Conservation (phyloP, 1,140 invertebrate genomes). For the Drosophila malerkotliana region DNA sequence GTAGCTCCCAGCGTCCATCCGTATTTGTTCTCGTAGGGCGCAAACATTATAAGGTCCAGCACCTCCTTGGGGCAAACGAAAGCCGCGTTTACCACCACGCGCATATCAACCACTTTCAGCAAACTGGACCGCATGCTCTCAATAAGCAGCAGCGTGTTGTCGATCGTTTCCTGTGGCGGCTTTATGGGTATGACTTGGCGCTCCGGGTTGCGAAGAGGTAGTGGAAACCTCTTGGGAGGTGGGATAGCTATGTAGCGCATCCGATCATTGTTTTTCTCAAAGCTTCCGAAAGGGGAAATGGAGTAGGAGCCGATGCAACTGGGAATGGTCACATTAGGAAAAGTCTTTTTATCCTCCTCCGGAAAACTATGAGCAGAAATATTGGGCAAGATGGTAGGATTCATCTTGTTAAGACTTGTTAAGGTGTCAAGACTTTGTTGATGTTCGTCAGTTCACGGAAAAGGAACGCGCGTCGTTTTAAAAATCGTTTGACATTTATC, state of each 20-base stretch:
- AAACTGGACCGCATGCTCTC: background rate
- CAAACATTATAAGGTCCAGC: conserved; percentile 48
- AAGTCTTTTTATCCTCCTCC: conserved; percentile 3
- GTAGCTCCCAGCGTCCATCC: conserved; percentile 48
- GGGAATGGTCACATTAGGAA: conserved; percentile 32
- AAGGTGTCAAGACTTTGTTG: background rate
- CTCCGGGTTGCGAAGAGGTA: conserved; percentile 10
- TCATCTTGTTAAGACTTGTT: background rate
- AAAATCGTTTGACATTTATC: background rate
- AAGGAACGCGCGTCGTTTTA: background rate
- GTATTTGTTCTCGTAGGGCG: conserved; percentile 46
- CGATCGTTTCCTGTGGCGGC: conserved; percentile 4
- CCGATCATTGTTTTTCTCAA: conserved; percentile 10
- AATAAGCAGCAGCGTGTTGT: conserved; percentile 50
- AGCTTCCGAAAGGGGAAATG: conserved; percentile 31
- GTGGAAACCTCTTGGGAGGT: background rate
- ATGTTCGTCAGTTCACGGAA: background rate
- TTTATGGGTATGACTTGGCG: background rate
- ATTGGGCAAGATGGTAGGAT: background rate
- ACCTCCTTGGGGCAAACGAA: conserved; percentile 52
- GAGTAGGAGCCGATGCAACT: conserved; percentile 30
- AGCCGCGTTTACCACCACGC: conserved; percentile 16
- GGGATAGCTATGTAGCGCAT: conserved; percentile 29
- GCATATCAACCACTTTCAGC: background rate
- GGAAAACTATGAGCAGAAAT: conserved; percentile 8